Conservation (phyloP, 2,888 invertebrate species). For the Ecdyonurus torrentis region DNA sequence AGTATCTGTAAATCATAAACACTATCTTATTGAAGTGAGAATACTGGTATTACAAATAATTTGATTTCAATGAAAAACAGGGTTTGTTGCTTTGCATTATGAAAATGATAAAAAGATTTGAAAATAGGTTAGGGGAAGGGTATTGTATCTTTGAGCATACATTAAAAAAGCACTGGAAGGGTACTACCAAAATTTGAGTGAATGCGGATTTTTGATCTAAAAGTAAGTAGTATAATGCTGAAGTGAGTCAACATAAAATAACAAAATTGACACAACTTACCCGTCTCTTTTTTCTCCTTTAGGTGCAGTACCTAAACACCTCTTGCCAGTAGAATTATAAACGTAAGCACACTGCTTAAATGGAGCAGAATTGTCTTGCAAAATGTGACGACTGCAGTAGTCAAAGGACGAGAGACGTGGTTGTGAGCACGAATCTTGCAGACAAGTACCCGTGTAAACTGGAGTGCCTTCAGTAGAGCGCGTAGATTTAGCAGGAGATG, state of each 20-base stretch:
- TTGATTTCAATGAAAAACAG: not conserved
- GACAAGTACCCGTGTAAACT: slow-evolving; percentile 1
- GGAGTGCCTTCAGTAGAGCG: not conserved
- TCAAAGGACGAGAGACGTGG: slow-evolving; percentile 51
- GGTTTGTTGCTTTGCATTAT: not conserved
- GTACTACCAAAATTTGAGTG: too few species aligned
- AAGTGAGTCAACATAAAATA: too few species aligned
- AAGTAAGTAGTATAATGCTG: too few species aligned
- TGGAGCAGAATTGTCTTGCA: slow-evolving; percentile 67
- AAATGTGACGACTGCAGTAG: slow-evolving; percentile 67
- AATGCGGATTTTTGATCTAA: too few species aligned
- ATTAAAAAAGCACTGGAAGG: too few species aligned
- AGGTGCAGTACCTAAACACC: slow-evolving; percentile 63
- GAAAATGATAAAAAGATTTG: not conserved
- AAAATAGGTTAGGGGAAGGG: too few species aligned
- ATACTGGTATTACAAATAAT: too few species aligned
- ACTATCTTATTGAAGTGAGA: too few species aligned
- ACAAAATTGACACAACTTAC: too few species aligned
- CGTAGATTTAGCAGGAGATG: not conserved
- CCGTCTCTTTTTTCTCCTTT: slow-evolving; percentile 54
- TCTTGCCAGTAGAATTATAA: slow-evolving; percentile 45
- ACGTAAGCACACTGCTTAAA: slow-evolving; percentile 65
- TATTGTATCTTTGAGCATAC: too few species aligned
- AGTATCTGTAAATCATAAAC: slow-evolving; percentile 43
- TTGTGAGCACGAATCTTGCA: slow-evolving; percentile 35